phyloP scores from a whole-genome alignment of 2,797 vertebrate genomes.

The Myripristis murdjan region DNA sequence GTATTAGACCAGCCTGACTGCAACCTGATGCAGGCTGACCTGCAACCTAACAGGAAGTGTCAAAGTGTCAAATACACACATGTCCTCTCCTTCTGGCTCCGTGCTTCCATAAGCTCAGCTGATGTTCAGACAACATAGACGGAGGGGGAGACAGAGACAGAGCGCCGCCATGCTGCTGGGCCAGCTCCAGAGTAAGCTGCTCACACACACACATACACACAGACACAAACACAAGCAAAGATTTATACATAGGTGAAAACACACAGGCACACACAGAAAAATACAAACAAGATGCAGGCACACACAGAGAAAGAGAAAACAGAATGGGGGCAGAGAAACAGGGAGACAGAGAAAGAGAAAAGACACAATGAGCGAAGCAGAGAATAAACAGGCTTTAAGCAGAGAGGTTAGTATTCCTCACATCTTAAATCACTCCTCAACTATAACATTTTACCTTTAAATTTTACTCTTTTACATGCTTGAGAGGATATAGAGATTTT shows the following conservation, averaged over 20 bases:
- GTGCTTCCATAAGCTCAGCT: slow-evolving; percentile 83
- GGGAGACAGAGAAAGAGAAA: slow-evolving; percentile 33
- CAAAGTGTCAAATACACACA: slow-evolving; percentile 74
- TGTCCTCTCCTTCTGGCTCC: slow-evolving; percentile 72
- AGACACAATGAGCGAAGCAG: slow-evolving; percentile 5
- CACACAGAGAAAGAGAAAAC: neutral
- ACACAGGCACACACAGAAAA: neutral
- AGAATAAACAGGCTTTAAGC: neutral
- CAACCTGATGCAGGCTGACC: no score
- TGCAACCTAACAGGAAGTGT: slow-evolving; percentile 19
- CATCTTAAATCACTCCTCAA: no score
- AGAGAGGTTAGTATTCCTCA: neutral
- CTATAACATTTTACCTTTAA: neutral
- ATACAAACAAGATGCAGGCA: slow-evolving; percentile 21
- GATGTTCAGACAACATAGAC: slow-evolving; percentile 82
- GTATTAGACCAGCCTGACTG: neutral
- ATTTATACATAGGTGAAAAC: slow-evolving; percentile 14
- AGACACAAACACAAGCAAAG: slow-evolving; percentile 19
- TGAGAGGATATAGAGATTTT: neutral
- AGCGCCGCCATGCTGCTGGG: slow-evolving; percentile 78
- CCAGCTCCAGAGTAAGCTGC: slow-evolving; percentile 78
- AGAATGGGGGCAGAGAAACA: neutral
- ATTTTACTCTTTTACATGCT: neutral
- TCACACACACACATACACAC: slow-evolving; percentile 35
- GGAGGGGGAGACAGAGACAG: slow-evolving; percentile 80